These are phyloP conservation scores for Andrena hattorfiana DNA, from an alignment of 2,888 invertebrate genomes.

Conservation along the genomic window DNA sequence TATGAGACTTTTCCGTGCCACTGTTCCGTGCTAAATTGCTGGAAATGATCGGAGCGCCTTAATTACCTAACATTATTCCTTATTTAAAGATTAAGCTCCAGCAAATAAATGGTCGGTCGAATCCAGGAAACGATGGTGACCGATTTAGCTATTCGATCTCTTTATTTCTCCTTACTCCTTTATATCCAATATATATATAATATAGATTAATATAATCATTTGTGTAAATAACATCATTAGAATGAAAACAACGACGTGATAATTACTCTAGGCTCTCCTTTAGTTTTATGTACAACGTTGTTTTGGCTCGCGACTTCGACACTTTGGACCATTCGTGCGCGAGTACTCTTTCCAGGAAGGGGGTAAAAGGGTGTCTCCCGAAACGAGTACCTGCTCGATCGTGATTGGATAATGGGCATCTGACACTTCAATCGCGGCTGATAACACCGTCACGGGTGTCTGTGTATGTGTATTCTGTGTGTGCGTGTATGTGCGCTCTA, in stretches of 20 bases:
- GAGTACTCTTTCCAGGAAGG: slow-evolving; percentile 36
- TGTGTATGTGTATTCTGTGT: slow-evolving; percentile 4
- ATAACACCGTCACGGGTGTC: not conserved
- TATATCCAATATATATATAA: slow-evolving; percentile 67
- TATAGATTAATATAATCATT: slow-evolving; percentile 72
- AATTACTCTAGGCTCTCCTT: slow-evolving; percentile 75
- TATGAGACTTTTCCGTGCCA: not conserved
- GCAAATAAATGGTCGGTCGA: slow-evolving; percentile 6
- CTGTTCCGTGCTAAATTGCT: not conserved
- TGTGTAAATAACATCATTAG: slow-evolving; percentile 77
- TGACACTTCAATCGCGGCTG: slow-evolving; percentile 53
- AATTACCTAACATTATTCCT: not conserved
- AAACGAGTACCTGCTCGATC: slow-evolving; percentile 50
- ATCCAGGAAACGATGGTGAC: not conserved
- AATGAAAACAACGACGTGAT: slow-evolving; percentile 77
- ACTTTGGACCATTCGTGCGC: slow-evolving; percentile 66
- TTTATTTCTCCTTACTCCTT: slow-evolving; percentile 68
- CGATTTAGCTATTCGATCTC: slow-evolving; percentile 54
- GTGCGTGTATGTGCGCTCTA: slow-evolving; percentile 13
- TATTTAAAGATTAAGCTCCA: not conserved
- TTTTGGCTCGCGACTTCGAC: slow-evolving; percentile 52
- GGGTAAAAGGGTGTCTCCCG: slow-evolving; percentile 31
- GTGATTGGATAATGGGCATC: slow-evolving; percentile 32
- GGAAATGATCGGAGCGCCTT: not conserved
- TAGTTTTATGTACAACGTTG: slow-evolving; percentile 70